phyloP scores from a whole-genome alignment of 2,797 vertebrate species.

The Lemur catta region DNA sequence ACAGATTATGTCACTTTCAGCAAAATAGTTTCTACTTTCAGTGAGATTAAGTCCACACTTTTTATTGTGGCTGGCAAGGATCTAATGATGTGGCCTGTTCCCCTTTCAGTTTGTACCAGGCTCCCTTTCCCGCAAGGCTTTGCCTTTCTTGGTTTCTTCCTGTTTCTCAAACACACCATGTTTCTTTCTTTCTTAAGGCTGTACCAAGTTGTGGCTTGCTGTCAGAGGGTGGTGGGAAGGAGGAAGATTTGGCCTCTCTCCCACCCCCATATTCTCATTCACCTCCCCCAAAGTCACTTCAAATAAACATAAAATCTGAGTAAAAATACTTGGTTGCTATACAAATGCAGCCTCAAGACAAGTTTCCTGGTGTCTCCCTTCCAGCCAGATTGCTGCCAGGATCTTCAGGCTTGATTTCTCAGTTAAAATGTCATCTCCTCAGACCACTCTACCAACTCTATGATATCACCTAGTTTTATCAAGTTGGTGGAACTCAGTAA shows the following conservation, averaged over 20 bases:
- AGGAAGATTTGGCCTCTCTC: neutral
- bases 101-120: neutral
- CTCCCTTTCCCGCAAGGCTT: neutral
- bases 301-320: neutral
- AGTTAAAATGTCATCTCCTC: neutral
- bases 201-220: neutral
- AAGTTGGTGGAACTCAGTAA: neutral
- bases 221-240: neutral
- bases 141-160: neutral
- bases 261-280: neutral
- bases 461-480: neutral
- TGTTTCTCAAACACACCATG: neutral
- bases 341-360: neutral
- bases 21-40: neutral
- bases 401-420: neutral
- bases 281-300: neutral
- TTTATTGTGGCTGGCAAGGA: neutral
- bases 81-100: neutral
- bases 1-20: neutral
- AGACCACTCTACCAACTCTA: neutral
- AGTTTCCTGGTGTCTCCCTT: neutral
- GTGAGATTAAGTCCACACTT: neutral
- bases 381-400: neutral
- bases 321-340: neutral
- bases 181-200: neutral